phyloP scores from a whole-genome alignment of 2,113 vertebrate genomes.

The Alaudala cheleensis region DNA sequence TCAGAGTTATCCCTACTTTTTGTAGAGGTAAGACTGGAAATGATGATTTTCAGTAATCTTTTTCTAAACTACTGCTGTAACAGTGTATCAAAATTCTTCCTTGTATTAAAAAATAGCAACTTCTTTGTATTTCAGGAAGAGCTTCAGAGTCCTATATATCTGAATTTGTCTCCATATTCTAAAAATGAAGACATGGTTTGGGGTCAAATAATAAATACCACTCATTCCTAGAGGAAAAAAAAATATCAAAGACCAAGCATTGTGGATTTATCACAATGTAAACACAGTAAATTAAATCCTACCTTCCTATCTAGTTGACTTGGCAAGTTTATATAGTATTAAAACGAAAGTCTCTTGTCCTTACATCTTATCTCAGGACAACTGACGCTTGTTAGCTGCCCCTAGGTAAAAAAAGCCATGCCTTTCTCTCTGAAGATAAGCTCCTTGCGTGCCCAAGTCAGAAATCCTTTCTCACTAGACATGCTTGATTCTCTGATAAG shows the following conservation, averaged over 20 bases:
- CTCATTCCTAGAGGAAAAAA: background rate
- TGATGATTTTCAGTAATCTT: background rate
- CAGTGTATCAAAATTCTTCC: background rate
- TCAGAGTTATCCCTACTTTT: background rate
- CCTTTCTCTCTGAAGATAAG: conserved; percentile 20
- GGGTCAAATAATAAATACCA: background rate
- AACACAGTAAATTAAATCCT: background rate
- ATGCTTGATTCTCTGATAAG: conserved; percentile 12
- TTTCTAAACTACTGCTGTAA: background rate
- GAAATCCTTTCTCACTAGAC: conserved; percentile 9
- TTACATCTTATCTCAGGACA: background rate
- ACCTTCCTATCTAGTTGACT: background rate
- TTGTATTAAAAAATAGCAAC: background rate
- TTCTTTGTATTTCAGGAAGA: background rate
- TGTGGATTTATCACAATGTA: conserved; percentile 13
- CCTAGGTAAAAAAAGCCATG: background rate
- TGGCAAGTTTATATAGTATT: background rate
- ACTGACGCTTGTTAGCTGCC: background rate
- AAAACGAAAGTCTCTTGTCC: background rate
- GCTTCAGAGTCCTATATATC: background rate
- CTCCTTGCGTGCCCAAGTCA: background rate
- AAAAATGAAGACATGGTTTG: background rate
- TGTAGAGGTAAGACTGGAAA: background rate
- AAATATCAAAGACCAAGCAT: background rate
- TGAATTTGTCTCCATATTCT: background rate